Evolutionary conservation across 2,797 vertebrate genomes (phyloP).

Genomic region (Hyperoplus immaculatus): DNA sequence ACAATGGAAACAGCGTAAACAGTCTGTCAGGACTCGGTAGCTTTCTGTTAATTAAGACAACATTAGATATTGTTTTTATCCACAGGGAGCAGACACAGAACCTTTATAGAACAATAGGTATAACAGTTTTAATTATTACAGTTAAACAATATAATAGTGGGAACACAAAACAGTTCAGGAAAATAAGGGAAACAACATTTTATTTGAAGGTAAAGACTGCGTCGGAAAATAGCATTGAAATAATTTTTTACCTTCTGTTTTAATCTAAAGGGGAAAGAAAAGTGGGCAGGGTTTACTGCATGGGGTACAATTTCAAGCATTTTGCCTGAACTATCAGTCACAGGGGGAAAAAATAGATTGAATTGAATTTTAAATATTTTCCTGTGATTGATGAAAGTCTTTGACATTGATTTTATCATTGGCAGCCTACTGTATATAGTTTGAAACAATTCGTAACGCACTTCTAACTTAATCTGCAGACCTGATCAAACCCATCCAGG

Average conservation of each 20-base stretch:
- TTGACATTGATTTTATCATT: conserved; percentile 38
- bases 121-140: conserved; percentile 16
- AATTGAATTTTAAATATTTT: conserved; percentile 68
- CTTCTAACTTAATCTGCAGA: conserved; percentile 32
- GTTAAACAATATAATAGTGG: neutral
- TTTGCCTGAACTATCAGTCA: conserved; percentile 64
- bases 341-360: conserved; percentile 31
- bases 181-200: neutral
- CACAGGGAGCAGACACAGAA: conserved; percentile 11
- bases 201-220: conserved; percentile 15
- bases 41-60: conserved; percentile 35
- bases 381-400: conserved; percentile 61
- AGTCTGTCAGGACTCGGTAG: conserved; percentile 19
- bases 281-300: conserved; percentile 43
- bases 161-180: neutral
- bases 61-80: conserved; percentile 17
- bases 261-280: conserved; percentile 33
- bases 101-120: neutral
- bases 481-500: conserved; percentile 44
- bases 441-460: conserved; percentile 30
- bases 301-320: conserved; percentile 24
- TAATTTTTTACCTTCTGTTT: conserved; percentile 12
- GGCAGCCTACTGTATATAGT: conserved; percentile 36
- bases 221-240: conserved; percentile 18
- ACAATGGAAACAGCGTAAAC: conserved; percentile 37